Evolutionary conservation across 2,888 invertebrate species (phyloP), one percentile per base, ranked within the genome.

Genomic region (Fissipunctia ypsillon): DNA sequence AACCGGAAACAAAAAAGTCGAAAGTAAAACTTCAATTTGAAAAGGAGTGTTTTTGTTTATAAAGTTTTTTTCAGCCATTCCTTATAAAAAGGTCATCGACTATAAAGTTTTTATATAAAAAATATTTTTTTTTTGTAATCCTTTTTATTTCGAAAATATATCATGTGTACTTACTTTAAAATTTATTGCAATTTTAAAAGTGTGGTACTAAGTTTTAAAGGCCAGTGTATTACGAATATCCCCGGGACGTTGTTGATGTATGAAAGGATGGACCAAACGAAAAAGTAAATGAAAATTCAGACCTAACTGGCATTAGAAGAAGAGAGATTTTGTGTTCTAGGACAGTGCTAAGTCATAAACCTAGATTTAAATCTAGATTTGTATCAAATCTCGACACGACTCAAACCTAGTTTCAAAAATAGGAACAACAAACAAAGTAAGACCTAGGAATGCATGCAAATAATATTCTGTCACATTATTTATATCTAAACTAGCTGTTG

Each of bases 161-260:
- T n/a, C n/a, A n/a, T n/a, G n/a, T n/a, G n/a, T n/a, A n/a, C n/a
- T n/a, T n/a, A n/a, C n/a, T n/a, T n/a, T n/a, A n/a, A n/a, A n/a
- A n/a, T n/a, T n/a, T n/a, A n/a, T n/a, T n/a, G n/a, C n/a, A n/a
- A n/a, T n/a, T n/a, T n/a, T n/a, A n/a, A n/a, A n/a, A n/a, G n/a
- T n/a, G n/a, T n/a, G n/a, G n/a, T n/a, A n/a, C n/a, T n/a, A n/a
- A n/a, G n/a, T n/a, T n/a, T n/a, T n/a, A n/a, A n/a, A n/a, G n/a
- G n/a, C n/a, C n/a, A n/a, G n/a, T n/a, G n/a, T n/a, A 65, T 64
- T 9, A 60, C 22, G n/a, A 60, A 59, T 76, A n/a, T 28, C 19
- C 19, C 2, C 31, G 69, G 38, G 61, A 10, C 6, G 43, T 68
- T 60, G 45, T 68, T 60, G 52, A 75, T 75, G 45, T 60, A 67